Evolutionary conservation across 1,140 invertebrate genomes (phyloP).

Genomic region (Heliconius eleuchia): DNA sequence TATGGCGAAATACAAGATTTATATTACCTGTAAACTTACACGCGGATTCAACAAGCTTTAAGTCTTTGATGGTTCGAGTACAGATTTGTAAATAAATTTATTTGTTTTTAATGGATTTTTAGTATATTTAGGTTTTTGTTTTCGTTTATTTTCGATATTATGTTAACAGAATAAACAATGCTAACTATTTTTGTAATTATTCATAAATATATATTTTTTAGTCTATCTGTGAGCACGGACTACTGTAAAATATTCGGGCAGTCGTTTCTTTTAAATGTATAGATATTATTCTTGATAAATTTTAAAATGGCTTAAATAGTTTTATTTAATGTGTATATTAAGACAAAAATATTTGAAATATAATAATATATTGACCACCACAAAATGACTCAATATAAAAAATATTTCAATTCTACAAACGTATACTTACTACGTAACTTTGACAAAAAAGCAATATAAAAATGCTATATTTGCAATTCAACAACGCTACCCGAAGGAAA

Average conservation of each 20-base stretch:
- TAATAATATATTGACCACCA: not conserved
- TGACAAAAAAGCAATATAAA: not conserved
- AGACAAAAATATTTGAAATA: too few species aligned
- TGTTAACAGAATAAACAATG: not conserved
- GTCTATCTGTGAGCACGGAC: too few species aligned
- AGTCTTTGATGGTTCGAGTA: slow-evolving; percentile 15
- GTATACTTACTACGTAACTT: not conserved
- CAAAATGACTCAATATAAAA: not conserved
- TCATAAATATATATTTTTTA: too few species aligned
- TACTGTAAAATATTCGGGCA: too few species aligned
- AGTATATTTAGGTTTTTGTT: not conserved
- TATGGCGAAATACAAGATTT: slow-evolving; percentile 58
- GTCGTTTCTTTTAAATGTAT: too few species aligned
- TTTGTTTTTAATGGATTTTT: not conserved
- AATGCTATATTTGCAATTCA: not conserved
- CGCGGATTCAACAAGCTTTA: not conserved
- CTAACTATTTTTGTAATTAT: not conserved
- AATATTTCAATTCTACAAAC: not conserved
- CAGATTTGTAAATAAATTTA: not conserved
- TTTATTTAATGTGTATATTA: too few species aligned
- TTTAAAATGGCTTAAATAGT: too few species aligned
- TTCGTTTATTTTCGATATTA: not conserved
- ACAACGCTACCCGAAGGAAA: not conserved
- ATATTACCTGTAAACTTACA: slow-evolving; percentile 51
- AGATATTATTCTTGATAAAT: too few species aligned